These are phyloP conservation scores for Nysson spinosus DNA, from an alignment of 2,888 invertebrate species.

Conservation along the genomic window DNA sequence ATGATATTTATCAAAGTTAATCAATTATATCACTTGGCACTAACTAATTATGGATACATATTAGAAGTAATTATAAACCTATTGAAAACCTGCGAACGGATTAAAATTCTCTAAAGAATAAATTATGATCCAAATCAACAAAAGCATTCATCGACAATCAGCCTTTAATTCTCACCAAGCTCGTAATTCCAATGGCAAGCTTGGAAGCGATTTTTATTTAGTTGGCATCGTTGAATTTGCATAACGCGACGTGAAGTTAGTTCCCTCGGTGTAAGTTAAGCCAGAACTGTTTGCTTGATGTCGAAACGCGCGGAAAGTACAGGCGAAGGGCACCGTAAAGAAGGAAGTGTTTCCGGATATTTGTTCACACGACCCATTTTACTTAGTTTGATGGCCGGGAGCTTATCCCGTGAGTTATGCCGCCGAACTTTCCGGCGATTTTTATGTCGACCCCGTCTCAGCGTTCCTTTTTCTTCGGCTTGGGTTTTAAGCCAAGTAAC, in stretches of 20 bases:
- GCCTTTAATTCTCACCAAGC: constrained; percentile 19
- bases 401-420: constrained; percentile 49
- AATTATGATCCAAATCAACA: too few species aligned
- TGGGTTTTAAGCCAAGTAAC: constrained; percentile 22
- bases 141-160: background rate
- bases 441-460: constrained; percentile 37
- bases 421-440: constrained; percentile 41
- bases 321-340: constrained; percentile 10
- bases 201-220: constrained; percentile 15
- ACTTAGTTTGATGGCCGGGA: constrained; percentile 28
- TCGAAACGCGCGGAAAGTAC: background rate
- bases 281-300: constrained; percentile 3
- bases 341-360: constrained; percentile 45
- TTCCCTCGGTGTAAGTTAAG: background rate
- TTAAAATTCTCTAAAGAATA: too few species aligned
- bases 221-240: background rate
- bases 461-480: constrained; percentile 16
- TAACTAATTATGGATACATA: too few species aligned
- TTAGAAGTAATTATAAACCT: too few species aligned
- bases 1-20: too few species aligned
- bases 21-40: too few species aligned
- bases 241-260: background rate
- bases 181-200: constrained; percentile 11
- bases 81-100: too few species aligned
- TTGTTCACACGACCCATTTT: constrained; percentile 44